Conservation (phyloP, 2,888 invertebrate genomes). For the Julus scandinavius region DNA sequence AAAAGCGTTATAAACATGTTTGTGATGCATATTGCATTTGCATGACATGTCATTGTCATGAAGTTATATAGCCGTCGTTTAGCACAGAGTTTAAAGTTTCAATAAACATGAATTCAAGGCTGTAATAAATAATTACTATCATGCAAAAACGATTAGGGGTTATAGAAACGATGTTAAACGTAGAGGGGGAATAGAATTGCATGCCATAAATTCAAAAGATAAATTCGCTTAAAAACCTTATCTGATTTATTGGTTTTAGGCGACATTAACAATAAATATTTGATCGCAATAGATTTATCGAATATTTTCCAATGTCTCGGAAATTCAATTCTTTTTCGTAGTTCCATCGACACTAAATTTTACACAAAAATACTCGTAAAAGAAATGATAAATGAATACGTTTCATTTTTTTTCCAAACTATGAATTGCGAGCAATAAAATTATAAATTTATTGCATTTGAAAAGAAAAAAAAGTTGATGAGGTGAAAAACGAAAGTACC, state of each 20-base stretch:
- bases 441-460: constrained; percentile 18
- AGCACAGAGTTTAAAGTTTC: background rate
- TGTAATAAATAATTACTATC: background rate
- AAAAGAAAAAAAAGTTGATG: constrained; percentile 8
- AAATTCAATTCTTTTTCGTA: background rate
- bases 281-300: background rate
- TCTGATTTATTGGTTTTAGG: background rate
- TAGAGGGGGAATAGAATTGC: background rate
- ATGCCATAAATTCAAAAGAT: constrained; percentile 13
- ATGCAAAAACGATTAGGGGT: background rate
- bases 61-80: too few relatives aligned
- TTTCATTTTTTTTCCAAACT: background rate
- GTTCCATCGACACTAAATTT: background rate
- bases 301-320: background rate
- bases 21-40: too few relatives aligned
- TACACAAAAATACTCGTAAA: background rate
- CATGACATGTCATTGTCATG: too few relatives aligned
- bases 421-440: background rate
- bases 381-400: constrained; percentile 31
- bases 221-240: background rate
- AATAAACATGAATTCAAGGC: background rate
- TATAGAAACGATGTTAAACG: background rate
- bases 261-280: background rate
- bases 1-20: too few relatives aligned
- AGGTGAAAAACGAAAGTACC: background rate